These are phyloP conservation scores for Panopea generosa DNA, from an alignment of 2,888 invertebrate genomes.

Conservation along the genomic window DNA sequence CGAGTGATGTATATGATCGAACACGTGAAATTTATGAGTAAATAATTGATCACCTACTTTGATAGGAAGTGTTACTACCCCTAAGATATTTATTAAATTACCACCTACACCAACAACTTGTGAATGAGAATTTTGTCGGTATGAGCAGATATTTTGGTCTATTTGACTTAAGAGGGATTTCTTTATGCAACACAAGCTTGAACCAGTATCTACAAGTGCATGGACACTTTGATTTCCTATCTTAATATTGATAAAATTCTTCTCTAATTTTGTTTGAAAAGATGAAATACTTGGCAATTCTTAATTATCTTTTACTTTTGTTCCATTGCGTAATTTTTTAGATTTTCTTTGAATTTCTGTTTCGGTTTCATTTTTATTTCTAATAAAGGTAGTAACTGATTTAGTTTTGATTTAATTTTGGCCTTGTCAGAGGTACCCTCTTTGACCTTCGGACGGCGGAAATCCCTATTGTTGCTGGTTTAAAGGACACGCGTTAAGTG, in stretches of 20 bases:
- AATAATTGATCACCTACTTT: conserved; percentile 12
- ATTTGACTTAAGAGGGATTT: conserved; percentile 20
- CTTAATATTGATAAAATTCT: conserved; percentile 8
- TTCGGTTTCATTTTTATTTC: not conserved
- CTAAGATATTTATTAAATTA: conserved; percentile 12
- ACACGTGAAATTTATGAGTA: conserved; percentile 32
- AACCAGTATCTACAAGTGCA: conserved; percentile 21
- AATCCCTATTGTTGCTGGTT: conserved; percentile 16
- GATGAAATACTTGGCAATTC: not conserved
- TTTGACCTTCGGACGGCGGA: conserved; percentile 28
- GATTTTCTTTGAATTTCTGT: no score
- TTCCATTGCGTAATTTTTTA: no score
- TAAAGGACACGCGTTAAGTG: no score
- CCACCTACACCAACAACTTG: conserved; percentile 39
- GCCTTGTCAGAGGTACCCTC: conserved; percentile 33
- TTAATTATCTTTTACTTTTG: not conserved
- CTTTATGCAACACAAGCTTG: conserved; percentile 24
- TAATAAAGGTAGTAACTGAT: not conserved
- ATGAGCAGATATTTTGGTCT: not conserved
- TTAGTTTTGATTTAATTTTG: not conserved
- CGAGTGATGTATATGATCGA: conserved; percentile 36
- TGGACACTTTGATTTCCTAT: not conserved
- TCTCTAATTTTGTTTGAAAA: conserved; percentile 7
- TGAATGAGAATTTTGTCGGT: not conserved
- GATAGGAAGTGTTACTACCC: conserved; percentile 9